phyloP scores from a whole-genome alignment of 2,113 vertebrate species.

The Emydura subglobosa region DNA sequence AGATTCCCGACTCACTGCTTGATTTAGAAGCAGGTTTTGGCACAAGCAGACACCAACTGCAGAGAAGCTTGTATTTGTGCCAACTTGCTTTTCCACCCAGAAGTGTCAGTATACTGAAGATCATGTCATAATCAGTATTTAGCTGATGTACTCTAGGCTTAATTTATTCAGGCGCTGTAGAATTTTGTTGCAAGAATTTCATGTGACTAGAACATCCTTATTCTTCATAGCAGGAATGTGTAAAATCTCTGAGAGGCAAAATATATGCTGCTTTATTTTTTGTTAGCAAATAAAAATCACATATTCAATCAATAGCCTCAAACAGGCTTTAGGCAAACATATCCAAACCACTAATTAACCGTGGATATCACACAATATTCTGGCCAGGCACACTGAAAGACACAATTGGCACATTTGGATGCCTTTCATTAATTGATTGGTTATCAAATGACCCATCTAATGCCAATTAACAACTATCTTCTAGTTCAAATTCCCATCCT shows the following conservation, averaged over 20 bases:
- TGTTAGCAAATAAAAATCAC: background rate
- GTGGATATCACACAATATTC: background rate
- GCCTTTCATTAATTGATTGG: background rate
- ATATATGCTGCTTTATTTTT: background rate
- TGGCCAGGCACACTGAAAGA: background rate
- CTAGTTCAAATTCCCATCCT: background rate
- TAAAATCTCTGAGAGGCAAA: background rate
- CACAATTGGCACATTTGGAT: background rate
- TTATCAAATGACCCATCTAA: background rate
- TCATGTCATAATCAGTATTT: constrained; percentile 15
- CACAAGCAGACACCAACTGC: constrained; percentile 8
- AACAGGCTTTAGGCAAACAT: background rate
- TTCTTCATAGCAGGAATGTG: background rate
- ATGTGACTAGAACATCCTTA: accelerated
- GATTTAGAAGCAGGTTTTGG: constrained; percentile 47
- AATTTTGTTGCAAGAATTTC: background rate
- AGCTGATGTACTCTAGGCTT: constrained; percentile 12
- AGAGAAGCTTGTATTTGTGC: background rate
- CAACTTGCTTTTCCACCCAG: background rate
- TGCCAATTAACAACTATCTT: background rate
- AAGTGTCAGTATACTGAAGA: constrained; percentile 20
- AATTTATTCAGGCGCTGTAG: constrained; percentile 4
- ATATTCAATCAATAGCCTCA: background rate
- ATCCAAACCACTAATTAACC: background rate
- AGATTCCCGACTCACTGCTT: constrained; percentile 24